Conservation (phyloP, 2,113 vertebrate genomes). For the Glaucidium brasilianum region DNA sequence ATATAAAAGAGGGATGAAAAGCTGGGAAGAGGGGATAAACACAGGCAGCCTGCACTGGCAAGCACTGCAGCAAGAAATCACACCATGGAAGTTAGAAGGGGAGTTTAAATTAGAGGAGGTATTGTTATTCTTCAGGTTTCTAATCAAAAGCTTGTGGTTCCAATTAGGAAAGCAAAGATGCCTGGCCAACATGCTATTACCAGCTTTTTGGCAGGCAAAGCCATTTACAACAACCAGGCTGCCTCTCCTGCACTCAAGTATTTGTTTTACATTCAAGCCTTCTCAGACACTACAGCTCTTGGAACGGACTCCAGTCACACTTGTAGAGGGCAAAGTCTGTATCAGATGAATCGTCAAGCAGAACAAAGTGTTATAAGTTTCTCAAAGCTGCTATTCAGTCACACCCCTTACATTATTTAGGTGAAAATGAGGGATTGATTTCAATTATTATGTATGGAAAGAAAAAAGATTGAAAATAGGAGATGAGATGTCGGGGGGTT, state of each 20-base stretch:
- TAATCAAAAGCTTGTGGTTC: slow-evolving; percentile 60
- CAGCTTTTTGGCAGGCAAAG: slow-evolving; percentile 68
- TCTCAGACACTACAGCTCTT: slow-evolving; percentile 54
- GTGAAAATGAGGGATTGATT: slow-evolving; percentile 18
- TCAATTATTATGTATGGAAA: neutral
- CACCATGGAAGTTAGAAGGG: neutral
- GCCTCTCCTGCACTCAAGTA: slow-evolving; percentile 61
- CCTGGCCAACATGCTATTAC: slow-evolving; percentile 62
- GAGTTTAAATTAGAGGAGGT: slow-evolving; percentile 11
- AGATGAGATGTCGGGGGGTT: neutral
- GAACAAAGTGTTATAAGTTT: slow-evolving; percentile 45
- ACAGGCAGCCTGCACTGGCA: neutral
- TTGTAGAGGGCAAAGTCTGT: slow-evolving; percentile 54
- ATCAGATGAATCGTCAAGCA: slow-evolving; percentile 48
- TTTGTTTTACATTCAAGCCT: slow-evolving; percentile 71
- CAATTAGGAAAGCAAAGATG: slow-evolving; percentile 65
- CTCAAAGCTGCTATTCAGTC: slow-evolving; percentile 35
- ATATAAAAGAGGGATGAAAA: neutral
- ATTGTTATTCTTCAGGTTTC: slow-evolving; percentile 33
- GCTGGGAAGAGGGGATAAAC: neutral
- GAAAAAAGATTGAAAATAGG: neutral
- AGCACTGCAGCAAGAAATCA: neutral
- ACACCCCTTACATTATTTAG: neutral
- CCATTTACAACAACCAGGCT: slow-evolving; percentile 55
- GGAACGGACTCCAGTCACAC: slow-evolving; percentile 45